Percentiles rank a stretch among this genome's conserved stretches.
These are phyloP conservation scores for Thomomys bottae DNA, from an alignment of 2,113 vertebrate species.

Conservation along the genomic window DNA sequence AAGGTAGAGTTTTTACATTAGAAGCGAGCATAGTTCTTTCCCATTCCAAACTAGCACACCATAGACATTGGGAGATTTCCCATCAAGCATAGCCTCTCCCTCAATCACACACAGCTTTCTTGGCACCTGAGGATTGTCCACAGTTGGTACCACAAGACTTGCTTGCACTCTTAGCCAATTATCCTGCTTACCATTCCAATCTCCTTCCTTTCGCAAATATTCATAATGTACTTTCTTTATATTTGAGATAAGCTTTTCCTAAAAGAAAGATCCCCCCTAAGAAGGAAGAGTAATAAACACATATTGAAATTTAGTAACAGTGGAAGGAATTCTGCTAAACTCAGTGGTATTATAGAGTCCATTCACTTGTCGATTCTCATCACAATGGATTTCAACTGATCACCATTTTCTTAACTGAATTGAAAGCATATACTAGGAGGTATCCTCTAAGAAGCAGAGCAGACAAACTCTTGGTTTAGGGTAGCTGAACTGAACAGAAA, in stretches of 20 bases:
- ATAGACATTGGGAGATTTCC: slow-evolving; percentile 63
- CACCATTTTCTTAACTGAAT: background rate
- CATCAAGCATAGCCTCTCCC: slow-evolving; percentile 74
- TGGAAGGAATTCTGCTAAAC: slow-evolving; percentile 20
- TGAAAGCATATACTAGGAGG: background rate
- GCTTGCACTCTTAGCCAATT: slow-evolving; percentile 2
- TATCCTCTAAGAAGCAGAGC: slow-evolving; percentile 43
- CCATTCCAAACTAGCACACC: slow-evolving; percentile 72
- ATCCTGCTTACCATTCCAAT: slow-evolving; percentile 45
- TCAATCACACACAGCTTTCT: slow-evolving; percentile 74
- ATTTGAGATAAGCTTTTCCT: slow-evolving; percentile 67
- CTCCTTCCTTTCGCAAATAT: slow-evolving; percentile 60
- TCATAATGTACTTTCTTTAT: slow-evolving; percentile 57
- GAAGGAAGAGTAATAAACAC: slow-evolving; percentile 60
- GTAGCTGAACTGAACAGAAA: slow-evolving; percentile 78
- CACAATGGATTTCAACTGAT: background rate
- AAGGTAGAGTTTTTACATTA: slow-evolving; percentile 49
- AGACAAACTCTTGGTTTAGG: slow-evolving; percentile 46
- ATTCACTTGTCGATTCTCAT: slow-evolving; percentile 21
- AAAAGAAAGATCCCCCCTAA: slow-evolving; percentile 55
- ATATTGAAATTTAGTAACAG: slow-evolving; percentile 1
- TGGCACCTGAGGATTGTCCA: slow-evolving; percentile 30
- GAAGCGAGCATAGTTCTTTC: slow-evolving; percentile 60
- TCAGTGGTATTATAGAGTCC: background rate
- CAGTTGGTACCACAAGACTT: slow-evolving; percentile 7